Conservation (phyloP, 1,140 invertebrate genomes). For the Streblospio benedicti region DNA sequence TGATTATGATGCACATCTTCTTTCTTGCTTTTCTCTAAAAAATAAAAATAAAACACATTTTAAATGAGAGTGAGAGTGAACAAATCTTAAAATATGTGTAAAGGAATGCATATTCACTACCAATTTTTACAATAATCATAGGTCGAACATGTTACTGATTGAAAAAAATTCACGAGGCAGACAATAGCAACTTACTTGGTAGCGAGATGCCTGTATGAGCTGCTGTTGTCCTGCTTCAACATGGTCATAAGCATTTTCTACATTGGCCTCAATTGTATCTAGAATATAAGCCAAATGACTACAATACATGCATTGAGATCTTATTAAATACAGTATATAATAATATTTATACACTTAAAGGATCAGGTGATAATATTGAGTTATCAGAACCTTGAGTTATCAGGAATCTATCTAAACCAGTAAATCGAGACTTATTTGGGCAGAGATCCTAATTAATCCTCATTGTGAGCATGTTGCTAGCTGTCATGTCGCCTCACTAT, state of each 20-base stretch:
- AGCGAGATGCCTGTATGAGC: not conserved
- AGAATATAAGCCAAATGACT: not conserved
- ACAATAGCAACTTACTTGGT: not conserved
- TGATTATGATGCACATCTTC: slow-evolving; percentile 8
- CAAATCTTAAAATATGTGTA: not conserved
- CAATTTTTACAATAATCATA: not conserved
- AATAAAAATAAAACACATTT: not conserved
- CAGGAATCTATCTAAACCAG: not conserved
- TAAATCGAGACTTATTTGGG: not conserved
- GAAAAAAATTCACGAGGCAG: not conserved
- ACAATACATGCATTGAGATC: not conserved
- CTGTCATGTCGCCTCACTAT: too few relatives aligned
- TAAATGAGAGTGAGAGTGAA: not conserved
- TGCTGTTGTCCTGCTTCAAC: slow-evolving; percentile 7
- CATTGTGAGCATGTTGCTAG: too few relatives aligned
- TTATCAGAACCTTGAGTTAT: too few relatives aligned
- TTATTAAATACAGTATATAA: not conserved
- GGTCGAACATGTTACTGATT: not conserved
- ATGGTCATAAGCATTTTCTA: not conserved
- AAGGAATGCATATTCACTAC: not conserved
- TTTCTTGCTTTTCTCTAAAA: slow-evolving; percentile 11
- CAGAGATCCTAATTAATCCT: not conserved
- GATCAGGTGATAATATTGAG: not conserved
- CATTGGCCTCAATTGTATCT: slow-evolving; percentile 1
- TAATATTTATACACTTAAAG: not conserved